Evolutionary conservation across 1,140 invertebrate genomes (phyloP).

Genomic region (Brachionus rubens): DNA sequence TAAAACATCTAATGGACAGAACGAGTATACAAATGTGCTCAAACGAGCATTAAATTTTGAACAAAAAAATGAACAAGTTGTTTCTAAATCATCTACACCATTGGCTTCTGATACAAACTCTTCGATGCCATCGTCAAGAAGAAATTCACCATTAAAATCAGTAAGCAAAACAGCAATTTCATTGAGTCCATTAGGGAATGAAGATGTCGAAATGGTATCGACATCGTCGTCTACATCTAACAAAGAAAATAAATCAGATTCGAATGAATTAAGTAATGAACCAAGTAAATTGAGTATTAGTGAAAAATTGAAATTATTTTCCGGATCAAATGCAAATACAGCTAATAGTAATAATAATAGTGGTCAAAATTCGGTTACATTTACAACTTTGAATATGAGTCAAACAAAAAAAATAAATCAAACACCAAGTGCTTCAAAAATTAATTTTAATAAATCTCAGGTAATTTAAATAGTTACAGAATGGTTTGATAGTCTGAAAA

Average conservation of each 20-base stretch:
- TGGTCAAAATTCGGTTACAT: background rate
- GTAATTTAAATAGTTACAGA: background rate
- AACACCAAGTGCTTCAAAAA: background rate
- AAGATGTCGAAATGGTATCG: conserved; percentile 30
- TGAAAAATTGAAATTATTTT: conserved; percentile 41
- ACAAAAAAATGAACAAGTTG: background rate
- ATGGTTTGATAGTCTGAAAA: background rate
- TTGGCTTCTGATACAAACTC: background rate
- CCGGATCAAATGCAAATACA: background rate
- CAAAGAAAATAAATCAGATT: conserved; percentile 20
- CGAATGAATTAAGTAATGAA: background rate
- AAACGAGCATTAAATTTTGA: background rate
- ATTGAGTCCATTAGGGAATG: background rate
- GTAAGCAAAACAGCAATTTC: background rate
- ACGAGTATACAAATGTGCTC: background rate
- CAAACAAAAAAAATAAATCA: conserved; percentile 2
- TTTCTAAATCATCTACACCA: background rate
- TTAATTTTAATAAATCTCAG: conserved; percentile 21
- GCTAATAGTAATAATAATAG: background rate
- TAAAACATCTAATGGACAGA: background rate
- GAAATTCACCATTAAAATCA: conserved; percentile 7
- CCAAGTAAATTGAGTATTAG: conserved; percentile 39
- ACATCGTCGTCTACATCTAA: conserved; percentile 19
- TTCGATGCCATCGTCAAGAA: conserved; percentile 5
- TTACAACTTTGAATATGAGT: background rate